Evolutionary conservation across 2,888 invertebrate species (phyloP).

Genomic region (Drosophila birchii): DNA sequence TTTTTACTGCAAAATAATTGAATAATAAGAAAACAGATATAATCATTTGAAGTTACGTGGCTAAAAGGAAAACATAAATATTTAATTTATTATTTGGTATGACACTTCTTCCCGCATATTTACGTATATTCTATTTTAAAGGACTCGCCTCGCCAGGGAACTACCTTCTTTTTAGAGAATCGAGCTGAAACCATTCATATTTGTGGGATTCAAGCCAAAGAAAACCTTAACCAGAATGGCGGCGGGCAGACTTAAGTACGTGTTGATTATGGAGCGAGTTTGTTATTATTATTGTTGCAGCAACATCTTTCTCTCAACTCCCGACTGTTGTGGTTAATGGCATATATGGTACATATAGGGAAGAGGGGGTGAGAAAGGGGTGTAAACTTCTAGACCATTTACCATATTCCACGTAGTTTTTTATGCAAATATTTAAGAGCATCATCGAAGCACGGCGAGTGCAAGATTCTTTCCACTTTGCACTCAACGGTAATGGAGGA

Average conservation of each 20-base stretch:
- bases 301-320: constrained; percentile 26
- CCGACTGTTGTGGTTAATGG: constrained; percentile 67
- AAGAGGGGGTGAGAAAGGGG: constrained; percentile 2
- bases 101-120: too few species aligned
- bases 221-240: constrained; percentile 42
- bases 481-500: constrained; percentile 25
- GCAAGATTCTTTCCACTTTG: constrained; percentile 50
- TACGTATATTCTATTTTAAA: neutral
- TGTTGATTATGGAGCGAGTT: constrained; percentile 74
- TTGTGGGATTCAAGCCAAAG: constrained; percentile 10
- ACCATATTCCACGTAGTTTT: constrained; percentile 79
- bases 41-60: too few species aligned
- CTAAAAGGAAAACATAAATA: too few species aligned
- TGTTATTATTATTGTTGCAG: constrained; percentile 57
- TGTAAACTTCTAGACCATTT: constrained; percentile 75
- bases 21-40: too few species aligned
- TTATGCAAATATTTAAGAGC: constrained; percentile 80
- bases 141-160: too few species aligned
- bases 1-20: too few species aligned
- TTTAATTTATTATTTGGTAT: too few species aligned
- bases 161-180: neutral
- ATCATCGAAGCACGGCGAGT: constrained; percentile 76
- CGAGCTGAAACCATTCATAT: constrained; percentile 13
- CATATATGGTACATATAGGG: constrained; percentile 27
- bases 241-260: constrained; percentile 65